phyloP scores from a whole-genome alignment of 2,113 vertebrate genomes.

The Ranitomeya imitator region DNA sequence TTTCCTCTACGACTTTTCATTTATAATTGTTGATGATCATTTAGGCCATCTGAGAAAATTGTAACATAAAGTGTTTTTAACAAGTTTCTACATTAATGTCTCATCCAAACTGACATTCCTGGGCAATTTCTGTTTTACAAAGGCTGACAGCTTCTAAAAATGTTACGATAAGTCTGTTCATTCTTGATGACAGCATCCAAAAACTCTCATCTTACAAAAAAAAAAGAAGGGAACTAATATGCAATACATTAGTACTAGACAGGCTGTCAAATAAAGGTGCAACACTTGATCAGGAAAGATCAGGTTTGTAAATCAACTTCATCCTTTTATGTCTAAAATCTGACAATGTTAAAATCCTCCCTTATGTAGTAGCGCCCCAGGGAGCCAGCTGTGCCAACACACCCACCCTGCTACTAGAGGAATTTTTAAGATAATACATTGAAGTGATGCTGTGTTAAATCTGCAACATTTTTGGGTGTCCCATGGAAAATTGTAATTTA shows the following conservation, averaged over 20 bases:
- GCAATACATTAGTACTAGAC: conserved; percentile 62
- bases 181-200: conserved; percentile 67
- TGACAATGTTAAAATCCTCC: conserved; percentile 67
- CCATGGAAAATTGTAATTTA: neutral
- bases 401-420: neutral
- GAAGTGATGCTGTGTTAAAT: neutral
- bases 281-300: conserved; percentile 65
- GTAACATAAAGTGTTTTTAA: conserved; percentile 22
- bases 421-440: neutral
- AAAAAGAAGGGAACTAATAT: conserved; percentile 46
- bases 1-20: neutral
- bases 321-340: conserved; percentile 63
- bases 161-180: conserved; percentile 68
- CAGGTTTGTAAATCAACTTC: conserved; percentile 69
- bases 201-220: conserved; percentile 3
- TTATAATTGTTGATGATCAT: conserved; percentile 20
- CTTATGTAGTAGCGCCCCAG: conserved; percentile 60
- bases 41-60: conserved; percentile 15
- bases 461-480: neutral
- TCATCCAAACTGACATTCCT: conserved; percentile 64
- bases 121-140: conserved; percentile 66
- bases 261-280: conserved; percentile 64
- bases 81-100: conserved; percentile 45
- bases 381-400: conserved; percentile 25
- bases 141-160: conserved; percentile 70